phyloP scores from a whole-genome alignment of 1,140 invertebrate genomes.

The Stegodyphus mimosarum region DNA sequence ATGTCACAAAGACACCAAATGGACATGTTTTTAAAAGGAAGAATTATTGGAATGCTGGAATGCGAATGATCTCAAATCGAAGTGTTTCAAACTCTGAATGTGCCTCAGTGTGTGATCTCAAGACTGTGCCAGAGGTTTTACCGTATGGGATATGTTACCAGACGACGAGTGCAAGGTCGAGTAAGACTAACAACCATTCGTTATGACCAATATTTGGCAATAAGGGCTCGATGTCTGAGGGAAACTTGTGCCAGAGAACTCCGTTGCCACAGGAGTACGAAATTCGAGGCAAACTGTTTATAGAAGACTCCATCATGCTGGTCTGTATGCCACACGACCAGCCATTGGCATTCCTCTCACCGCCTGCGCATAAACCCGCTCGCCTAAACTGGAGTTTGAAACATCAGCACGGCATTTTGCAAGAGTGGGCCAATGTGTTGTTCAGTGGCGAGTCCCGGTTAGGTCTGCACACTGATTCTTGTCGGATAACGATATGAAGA shows the following conservation, averaged over 20 bases:
- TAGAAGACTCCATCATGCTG: background rate
- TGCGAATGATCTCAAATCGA: background rate
- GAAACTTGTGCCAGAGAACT: background rate
- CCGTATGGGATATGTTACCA: background rate
- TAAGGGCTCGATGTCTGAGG: background rate
- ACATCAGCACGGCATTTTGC: background rate
- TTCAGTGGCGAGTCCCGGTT: background rate
- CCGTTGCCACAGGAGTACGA: background rate
- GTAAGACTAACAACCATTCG: background rate
- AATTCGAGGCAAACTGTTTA: background rate
- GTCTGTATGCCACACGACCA: background rate
- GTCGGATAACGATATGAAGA: background rate
- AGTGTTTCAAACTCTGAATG: background rate
- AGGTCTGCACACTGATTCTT: background rate
- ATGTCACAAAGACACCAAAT: conserved; percentile 8
- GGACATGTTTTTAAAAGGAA: background rate
- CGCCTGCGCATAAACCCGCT: background rate
- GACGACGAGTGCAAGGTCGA: background rate
- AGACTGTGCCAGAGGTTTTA: conserved; percentile 1
- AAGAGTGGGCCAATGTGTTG: conserved; percentile 3
- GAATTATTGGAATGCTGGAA: background rate
- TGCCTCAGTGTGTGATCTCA: background rate
- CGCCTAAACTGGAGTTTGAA: conserved; percentile 2
- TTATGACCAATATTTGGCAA: background rate
- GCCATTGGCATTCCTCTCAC: background rate